Percentiles rank a stretch among this genome's conserved stretches.
Conservation (phyloP, 2,888 invertebrate genomes). For the Homarus gammarus region DNA sequence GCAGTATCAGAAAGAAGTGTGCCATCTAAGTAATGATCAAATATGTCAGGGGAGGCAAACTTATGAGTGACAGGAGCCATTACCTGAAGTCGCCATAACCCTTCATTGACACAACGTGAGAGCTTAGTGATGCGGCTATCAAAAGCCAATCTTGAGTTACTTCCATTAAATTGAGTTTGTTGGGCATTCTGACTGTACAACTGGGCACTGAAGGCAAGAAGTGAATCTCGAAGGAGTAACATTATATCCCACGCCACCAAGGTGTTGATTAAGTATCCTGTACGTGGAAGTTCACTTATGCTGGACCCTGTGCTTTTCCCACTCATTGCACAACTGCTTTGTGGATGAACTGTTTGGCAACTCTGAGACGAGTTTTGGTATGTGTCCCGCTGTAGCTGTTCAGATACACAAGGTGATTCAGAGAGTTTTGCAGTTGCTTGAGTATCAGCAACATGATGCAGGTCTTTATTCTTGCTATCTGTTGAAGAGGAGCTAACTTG, state of each 20-base stretch:
- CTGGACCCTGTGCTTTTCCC: constrained; percentile 62
- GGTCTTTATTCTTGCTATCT: constrained; percentile 3
- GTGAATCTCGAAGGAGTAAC: constrained; percentile 53
- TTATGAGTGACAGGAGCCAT: constrained; percentile 42
- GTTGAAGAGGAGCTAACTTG: not conserved
- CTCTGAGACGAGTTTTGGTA: constrained; percentile 38
- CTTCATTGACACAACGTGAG: constrained; percentile 57
- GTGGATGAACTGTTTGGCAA: constrained; percentile 27
- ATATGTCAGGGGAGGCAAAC: constrained; percentile 53
- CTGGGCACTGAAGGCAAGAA: constrained; percentile 29
- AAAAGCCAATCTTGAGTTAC: constrained; percentile 19
- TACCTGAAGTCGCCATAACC: constrained; percentile 64
- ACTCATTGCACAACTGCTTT: constrained; percentile 60
- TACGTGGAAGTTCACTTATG: constrained; percentile 60
- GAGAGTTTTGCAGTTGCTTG: not conserved
- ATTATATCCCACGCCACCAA: constrained; percentile 70
- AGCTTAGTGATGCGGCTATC: constrained; percentile 34
- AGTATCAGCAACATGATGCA: not conserved
- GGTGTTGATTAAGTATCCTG: constrained; percentile 65
- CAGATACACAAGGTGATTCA: constrained; percentile 15
- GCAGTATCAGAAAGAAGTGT: constrained; percentile 35
- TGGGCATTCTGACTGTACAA: constrained; percentile 23
- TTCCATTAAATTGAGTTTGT: constrained; percentile 14
- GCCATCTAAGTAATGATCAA: constrained; percentile 59
- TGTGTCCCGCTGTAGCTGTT: constrained; percentile 3